phyloP scores from a whole-genome alignment of 2,113 vertebrate genomes.

The Malurus cyaneus region DNA sequence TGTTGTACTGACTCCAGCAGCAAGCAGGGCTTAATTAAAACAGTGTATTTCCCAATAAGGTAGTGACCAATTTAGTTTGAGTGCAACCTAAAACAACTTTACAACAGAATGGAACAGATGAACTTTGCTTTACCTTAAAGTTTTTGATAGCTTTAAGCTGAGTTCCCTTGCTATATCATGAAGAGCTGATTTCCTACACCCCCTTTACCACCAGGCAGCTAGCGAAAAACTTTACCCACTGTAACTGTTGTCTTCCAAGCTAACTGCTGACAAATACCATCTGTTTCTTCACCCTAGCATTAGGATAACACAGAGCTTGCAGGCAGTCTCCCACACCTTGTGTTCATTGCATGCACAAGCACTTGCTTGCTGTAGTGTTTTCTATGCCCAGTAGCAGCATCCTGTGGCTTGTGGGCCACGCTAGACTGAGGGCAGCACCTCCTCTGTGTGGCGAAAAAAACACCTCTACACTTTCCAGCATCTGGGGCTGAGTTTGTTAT shows the following conservation, averaged over 20 bases:
- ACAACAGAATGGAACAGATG: not conserved
- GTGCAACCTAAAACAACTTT: not conserved
- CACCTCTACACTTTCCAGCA: not conserved
- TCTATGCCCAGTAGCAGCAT: not conserved
- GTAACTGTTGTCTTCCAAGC: not conserved
- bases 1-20: not conserved
- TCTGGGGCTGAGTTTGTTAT: not conserved
- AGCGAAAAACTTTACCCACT: not conserved
- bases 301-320: not conserved
- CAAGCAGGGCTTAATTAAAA: slow-evolving; percentile 24
- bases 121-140: not conserved
- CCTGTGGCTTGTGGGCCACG: not conserved
- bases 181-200: not conserved
- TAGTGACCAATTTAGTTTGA: not conserved
- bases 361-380: not conserved
- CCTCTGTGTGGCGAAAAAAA: not conserved
- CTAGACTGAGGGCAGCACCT: not conserved
- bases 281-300: not conserved
- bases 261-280: not conserved
- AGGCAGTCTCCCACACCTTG: not conserved
- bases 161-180: not conserved
- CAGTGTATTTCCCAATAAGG: slow-evolving; percentile 13
- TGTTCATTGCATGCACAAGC: rapidly evolving
- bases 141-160: not conserved
- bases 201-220: not conserved